Base-by-base conservation (phyloP, 2,797 vertebrate species). In the Sitta carolinensis region DNA sequence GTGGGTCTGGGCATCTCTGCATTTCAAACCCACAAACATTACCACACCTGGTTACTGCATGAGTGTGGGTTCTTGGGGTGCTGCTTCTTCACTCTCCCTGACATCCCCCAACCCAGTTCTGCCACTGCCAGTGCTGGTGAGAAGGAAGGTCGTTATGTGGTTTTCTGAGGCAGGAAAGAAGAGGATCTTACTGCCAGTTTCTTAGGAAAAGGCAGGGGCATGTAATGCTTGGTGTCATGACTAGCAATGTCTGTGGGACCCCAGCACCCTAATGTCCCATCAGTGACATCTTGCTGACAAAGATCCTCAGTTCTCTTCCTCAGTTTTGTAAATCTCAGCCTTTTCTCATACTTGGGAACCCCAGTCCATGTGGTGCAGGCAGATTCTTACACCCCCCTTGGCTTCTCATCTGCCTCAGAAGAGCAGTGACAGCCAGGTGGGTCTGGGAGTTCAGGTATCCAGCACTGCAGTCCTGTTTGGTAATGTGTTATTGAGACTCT, bases 1-100 rank as follows among this genome's bases (percentile, higher is more conserved):
- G 83, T 95, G 87, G 76, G 25, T 93, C 79, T 95, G 83, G 66
- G 59, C 91, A 72, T 51, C 34, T 70, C 42, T 50, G 30, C 16
- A 29, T 36, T 70, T 94, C 58, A 80, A 55, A 40, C 64, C 51
- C 54, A 62, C 54, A 67, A 68, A 69, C 19, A 11, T 51, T 17
- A 20, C 76, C 76, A 72, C 64, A 47, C 84, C 57, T 77, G 61
- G 38, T 61, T 67, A 61, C 30, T 58, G 52, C 12, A 3, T 22
- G 63, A 45, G 7, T 13, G 12, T 55, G 32, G 29, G 50, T 19
- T 73, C 72, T 70, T 9, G 17, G 27, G 16, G 32, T 86, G 73
- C 54, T 84, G n/a, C 69, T 88, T 27, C 17, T 30, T 83, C 1
- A 0, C 73, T 32, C 11, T 72, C 18, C 7, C 30, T 0, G 0